Base-by-base conservation (phyloP, 2,797 vertebrate genomes). In the Fundulus diaphanus region DNA sequence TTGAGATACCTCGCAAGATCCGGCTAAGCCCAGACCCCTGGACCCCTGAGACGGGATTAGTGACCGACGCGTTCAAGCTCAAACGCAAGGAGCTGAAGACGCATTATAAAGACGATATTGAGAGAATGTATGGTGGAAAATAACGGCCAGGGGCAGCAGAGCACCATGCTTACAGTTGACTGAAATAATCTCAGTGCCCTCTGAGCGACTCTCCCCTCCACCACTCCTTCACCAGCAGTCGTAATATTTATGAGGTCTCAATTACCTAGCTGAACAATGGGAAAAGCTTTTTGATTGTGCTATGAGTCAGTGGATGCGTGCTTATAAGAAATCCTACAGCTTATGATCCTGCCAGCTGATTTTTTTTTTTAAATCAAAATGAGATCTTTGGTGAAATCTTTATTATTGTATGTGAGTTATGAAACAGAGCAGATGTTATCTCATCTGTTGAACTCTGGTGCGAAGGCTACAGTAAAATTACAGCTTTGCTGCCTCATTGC, bases 21-120 rank as follows among this genome's bases (percentile, higher is more conserved):
- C 84, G 95, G 24, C 93, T 99, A 89, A 97, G 96, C 80, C 92
- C 97, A 1, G 97, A 99, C 1, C 95, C 97, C 0, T 99, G 98
- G 98, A 98, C 97, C 77, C 96, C 98, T 0, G 98, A 99, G 93
- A 98, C 95, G 0, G 98, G 98, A 76, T 92, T 99, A 51, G 97
- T 99, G 89, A 99, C 98, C 1, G 98, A 99, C 15, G 96, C 98
- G 0, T 99, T 98, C 95, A 99, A 99, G 87, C 95, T 99, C 66
- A 99, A 98, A 72, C 97, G 98, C 86, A 97, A 95, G 73, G 96
- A 98, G 92, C 96, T 99, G 27, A 97, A 96, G 31, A 94, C 94
- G 0, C 94, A 95, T 87, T 99, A 98, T 89, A 96, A 96, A 82
- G 91, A 86, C 7, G 97, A 97, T 94, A 99, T 99, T 20, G 96